Conservation (phyloP, 2,888 invertebrate species). For the Chaetogeoica ovagalla region DNA sequence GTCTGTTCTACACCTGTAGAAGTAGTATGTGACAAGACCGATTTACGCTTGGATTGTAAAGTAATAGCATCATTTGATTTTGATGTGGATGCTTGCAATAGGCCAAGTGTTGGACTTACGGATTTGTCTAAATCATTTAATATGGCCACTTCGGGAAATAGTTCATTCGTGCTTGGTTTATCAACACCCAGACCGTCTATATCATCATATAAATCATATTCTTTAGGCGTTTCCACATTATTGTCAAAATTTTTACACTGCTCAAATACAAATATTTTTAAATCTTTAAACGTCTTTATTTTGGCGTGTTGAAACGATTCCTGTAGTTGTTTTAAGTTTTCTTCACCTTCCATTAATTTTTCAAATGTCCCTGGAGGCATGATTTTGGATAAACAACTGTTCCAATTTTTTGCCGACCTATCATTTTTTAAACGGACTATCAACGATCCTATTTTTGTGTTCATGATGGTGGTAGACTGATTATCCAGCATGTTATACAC, state of each 20-base stretch:
- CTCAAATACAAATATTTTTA: constrained; percentile 31
- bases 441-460: constrained; percentile 45
- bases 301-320: constrained; percentile 8
- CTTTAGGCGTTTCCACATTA: constrained; percentile 61
- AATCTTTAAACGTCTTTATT: constrained; percentile 46
- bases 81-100: constrained; percentile 28
- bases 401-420: constrained; percentile 27
- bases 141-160: constrained; percentile 77
- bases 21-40: constrained; percentile 47
- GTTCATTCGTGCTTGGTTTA: constrained; percentile 76
- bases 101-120: constrained; percentile 9
- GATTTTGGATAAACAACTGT: constrained; percentile 39
- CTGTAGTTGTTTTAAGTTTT: constrained; percentile 33
- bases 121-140: constrained; percentile 68
- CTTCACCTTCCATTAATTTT: constrained; percentile 42
- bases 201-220: constrained; percentile 74
- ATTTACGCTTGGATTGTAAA: constrained; percentile 34
- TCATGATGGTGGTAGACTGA: constrained; percentile 2
- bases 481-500: constrained; percentile 27
- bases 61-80: constrained; percentile 20
- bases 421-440: constrained; percentile 28
- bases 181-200: constrained; percentile 79
- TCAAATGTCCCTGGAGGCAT: constrained; percentile 29
- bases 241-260: constrained; percentile 42
- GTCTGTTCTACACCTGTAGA: not conserved